Evolutionary conservation across 2,888 invertebrate species (phyloP), one percentile per base, ranked within the genome.

Genomic region (Notodonta ziczac): DNA sequence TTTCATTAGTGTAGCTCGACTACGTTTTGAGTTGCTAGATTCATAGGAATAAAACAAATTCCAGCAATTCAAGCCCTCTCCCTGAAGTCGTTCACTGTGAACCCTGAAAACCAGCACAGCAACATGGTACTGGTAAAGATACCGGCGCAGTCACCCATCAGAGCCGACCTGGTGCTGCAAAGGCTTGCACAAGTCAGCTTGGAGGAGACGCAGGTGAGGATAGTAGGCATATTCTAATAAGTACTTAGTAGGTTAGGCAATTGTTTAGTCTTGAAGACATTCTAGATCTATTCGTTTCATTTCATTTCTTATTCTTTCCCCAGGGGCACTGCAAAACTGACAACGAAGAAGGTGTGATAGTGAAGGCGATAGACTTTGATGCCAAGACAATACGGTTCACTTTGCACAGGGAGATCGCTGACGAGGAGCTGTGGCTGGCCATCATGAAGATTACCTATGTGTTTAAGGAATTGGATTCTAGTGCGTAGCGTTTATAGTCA

Each of bases 71-170:
- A 94, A 52, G 94, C 95, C 0, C 78, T 95, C 51, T 91, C 94
- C 51, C 95, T 96, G 58, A 94, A 95, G 66, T 85, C 94, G 48
- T 94, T 97, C 76, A 85, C 78, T 0, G 96, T 97, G 39, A 95
- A 97, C 72, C 78, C 95, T 46, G 84, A 91, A 4, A 90, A 86
- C 16, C 94, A 96, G 13, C 96, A 97, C 72, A 96, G 96, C 2
- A 98, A 98, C 84, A 97, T 98, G 73, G 89, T 97, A 61, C 93
- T 97, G 77, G 91, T 98, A 56, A 88, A 94, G 40, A 88, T 96
- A 13, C 80, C 95, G 2, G 90, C 94, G 67, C 77, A 89, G 3
- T 94, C 94, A 14, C 80, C 89, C 44, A 82, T 96, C 35, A 87
- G 88, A 6, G 94, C 96, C 0, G 88, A 83, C 14, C 90, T 67